Evolutionary conservation across 2,113 vertebrate genomes (phyloP).

Genomic region (Trichechus manatus): DNA sequence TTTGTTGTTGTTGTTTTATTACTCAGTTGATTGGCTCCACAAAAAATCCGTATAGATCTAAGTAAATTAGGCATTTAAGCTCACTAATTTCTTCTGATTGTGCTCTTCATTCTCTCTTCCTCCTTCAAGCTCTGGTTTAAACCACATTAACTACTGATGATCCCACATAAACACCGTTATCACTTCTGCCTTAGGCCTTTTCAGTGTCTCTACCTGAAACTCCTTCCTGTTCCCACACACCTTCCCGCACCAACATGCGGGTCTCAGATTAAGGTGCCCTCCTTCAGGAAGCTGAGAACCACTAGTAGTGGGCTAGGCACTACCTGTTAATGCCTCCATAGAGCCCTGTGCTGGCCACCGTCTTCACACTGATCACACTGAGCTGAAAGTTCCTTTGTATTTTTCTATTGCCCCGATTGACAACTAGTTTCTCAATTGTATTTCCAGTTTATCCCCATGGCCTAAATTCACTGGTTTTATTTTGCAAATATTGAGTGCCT

Average conservation of each 20-base stretch:
- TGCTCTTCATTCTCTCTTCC: neutral
- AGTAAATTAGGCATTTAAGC: neutral
- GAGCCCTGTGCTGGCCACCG: neutral
- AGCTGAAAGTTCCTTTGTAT: neutral
- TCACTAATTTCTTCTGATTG: slow-evolving; percentile 31
- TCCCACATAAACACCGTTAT: neutral
- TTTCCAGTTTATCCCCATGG: neutral
- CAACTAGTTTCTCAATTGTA: neutral
- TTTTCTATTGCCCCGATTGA: neutral
- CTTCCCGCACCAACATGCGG: neutral
- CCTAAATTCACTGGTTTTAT: neutral
- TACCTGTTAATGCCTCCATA: neutral
- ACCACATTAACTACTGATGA: slow-evolving; percentile 7
- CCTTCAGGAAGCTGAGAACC: neutral
- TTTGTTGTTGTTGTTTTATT: neutral
- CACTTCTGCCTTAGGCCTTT: neutral
- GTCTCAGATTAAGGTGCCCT: neutral
- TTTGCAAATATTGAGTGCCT: neutral
- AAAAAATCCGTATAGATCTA: neutral
- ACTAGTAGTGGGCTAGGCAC: neutral
- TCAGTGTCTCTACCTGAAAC: slow-evolving; percentile 27
- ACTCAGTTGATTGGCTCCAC: neutral
- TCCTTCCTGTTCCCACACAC: neutral
- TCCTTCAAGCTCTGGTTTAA: neutral
- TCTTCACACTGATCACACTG: neutral